Percentiles rank a stretch among this genome's conserved stretches.
These are phyloP conservation scores for Cinclus mexicanus DNA, from an alignment of 2,113 vertebrate species.

Conservation along the genomic window DNA sequence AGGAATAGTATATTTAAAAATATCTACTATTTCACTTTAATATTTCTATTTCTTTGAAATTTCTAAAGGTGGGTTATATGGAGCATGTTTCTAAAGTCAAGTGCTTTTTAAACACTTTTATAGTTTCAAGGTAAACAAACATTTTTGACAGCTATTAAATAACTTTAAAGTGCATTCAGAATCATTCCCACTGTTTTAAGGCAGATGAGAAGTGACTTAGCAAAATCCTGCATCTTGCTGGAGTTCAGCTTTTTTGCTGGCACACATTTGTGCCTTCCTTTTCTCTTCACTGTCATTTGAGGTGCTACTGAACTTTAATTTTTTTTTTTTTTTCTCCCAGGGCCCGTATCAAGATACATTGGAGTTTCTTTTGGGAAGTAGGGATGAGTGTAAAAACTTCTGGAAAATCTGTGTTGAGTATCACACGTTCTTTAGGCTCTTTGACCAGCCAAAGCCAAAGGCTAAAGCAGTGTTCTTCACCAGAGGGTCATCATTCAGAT, in stretches of 20 bases:
- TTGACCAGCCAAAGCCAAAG: conserved; percentile 91
- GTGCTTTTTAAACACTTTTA: background rate
- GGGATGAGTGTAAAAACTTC: conserved; percentile 94
- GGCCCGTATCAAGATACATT: conserved; percentile 92
- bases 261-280: background rate
- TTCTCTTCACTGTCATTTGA: background rate
- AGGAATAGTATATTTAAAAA: background rate
- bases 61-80: background rate
- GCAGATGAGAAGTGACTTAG: background rate
- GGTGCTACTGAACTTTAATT: background rate
- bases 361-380: conserved; percentile 91
- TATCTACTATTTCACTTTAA: background rate
- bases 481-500: conserved; percentile 96
- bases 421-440: conserved; percentile 92
- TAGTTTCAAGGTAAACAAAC: background rate
- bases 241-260: background rate
- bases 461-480: conserved; percentile 89
- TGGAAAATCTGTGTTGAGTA: conserved; percentile 99
- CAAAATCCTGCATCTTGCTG: background rate
- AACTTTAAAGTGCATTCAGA: background rate
- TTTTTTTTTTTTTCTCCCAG: conserved; percentile 68
- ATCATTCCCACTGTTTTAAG: background rate
- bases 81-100: background rate
- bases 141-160: background rate
- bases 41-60: background rate